Percentiles rank a stretch among this genome's conserved stretches.
phyloP scores from a whole-genome alignment of 2,888 invertebrate genomes.

The Biston betularia region DNA sequence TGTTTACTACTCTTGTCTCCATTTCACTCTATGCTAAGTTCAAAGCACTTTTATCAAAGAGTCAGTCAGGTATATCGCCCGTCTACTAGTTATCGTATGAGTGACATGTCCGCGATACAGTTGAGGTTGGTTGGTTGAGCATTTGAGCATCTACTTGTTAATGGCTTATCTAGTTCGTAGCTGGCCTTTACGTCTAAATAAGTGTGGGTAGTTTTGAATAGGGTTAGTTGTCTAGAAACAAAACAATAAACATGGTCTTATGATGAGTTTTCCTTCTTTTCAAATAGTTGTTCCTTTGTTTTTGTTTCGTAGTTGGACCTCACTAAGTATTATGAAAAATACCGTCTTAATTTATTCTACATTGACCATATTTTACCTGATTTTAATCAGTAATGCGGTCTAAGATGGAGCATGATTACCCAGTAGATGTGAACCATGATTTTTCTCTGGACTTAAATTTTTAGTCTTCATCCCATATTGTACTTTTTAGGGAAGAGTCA shows the following conservation, averaged over 20 bases:
- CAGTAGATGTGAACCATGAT: no score
- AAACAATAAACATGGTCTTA: conserved; percentile 3
- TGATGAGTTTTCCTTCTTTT: no score
- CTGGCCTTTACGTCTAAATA: conserved; percentile 20
- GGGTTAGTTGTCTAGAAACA: conserved; percentile 4
- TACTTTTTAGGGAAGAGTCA: no score
- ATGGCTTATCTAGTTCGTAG: conserved; percentile 34
- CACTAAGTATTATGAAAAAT: no score
- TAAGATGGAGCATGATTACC: no score
- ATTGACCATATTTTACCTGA: no score
- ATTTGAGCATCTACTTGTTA: conserved; percentile 37
- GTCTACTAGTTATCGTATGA: conserved; percentile 39
- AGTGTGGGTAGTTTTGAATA: conserved; percentile 19
- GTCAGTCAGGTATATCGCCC: conserved; percentile 40
- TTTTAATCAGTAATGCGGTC: no score
- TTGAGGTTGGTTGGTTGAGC: no score
- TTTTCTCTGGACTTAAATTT: no score
- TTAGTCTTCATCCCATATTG: no score
- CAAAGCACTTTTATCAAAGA: conserved; percentile 43
- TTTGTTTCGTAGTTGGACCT: background rate
- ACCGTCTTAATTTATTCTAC: no score
- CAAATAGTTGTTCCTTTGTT: no score
- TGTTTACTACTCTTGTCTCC: background rate
- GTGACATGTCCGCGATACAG: conserved; percentile 41
- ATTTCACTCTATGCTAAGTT: conserved; percentile 29